Evolutionary conservation across 2,113 vertebrate species (phyloP).

Genomic region (Corydoras maculifer): DNA sequence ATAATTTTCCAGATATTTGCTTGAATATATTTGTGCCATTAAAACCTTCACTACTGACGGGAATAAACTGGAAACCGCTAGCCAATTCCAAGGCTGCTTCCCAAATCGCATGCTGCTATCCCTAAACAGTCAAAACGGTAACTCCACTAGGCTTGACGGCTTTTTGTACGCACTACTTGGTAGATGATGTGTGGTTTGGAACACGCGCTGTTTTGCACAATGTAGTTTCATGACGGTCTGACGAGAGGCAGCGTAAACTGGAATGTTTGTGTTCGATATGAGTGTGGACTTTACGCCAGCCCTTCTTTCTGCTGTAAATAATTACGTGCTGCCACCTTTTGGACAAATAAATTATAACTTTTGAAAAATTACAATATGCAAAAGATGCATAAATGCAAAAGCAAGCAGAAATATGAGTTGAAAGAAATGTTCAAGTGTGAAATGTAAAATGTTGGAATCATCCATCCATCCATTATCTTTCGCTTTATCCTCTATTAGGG

Average conservation of each 20-base stretch:
- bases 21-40: not conserved
- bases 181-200: not conserved
- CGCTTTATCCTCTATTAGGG: no score
- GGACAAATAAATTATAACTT: not conserved
- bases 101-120: not conserved
- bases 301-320: no score
- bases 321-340: slow-evolving; percentile 1
- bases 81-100: not conserved
- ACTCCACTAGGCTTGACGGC: not conserved
- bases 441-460: no score
- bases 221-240: not conserved
- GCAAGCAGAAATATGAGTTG: no score
- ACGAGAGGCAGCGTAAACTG: not conserved
- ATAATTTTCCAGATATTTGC: not conserved
- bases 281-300: not conserved
- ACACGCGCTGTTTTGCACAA: not conserved
- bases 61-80: slow-evolving; percentile 17
- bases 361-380: no score
- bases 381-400: no score
- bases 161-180: not conserved
- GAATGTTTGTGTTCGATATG: not conserved
- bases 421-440: no score
- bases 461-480: no score
- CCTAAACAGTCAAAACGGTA: not conserved
- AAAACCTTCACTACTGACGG: slow-evolving; percentile 7